phyloP scores from a whole-genome alignment of 2,888 invertebrate species.

The Aelia acuminata region DNA sequence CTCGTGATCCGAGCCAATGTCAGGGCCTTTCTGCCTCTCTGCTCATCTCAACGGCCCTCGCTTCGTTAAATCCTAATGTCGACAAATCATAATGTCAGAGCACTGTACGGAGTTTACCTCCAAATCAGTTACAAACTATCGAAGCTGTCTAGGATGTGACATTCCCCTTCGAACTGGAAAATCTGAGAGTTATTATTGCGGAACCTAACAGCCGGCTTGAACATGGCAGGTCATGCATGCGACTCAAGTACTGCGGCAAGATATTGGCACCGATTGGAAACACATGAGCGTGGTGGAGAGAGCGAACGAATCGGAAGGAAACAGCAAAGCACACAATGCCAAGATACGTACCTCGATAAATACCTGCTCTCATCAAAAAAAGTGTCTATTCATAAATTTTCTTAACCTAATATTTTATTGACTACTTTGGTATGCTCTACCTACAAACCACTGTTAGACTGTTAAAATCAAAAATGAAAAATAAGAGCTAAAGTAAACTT shows the following conservation, averaged over 20 bases:
- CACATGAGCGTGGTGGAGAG: background rate
- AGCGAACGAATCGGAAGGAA: background rate
- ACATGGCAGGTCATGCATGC: constrained; percentile 1
- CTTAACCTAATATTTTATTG: too few relatives aligned
- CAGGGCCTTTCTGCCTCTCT: background rate
- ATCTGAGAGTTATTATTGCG: background rate
- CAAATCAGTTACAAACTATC: background rate
- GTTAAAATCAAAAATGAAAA: too few relatives aligned
- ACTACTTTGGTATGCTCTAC: too few relatives aligned
- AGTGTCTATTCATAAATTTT: too few relatives aligned
- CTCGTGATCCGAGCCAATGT: constrained; percentile 10
- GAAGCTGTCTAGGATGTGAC: background rate
- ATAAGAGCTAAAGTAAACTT: too few relatives aligned
- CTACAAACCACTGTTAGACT: too few relatives aligned
- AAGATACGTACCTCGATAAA: too few relatives aligned
- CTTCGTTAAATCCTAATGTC: background rate
- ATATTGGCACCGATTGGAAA: background rate
- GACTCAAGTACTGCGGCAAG: background rate
- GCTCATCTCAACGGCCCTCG: background rate
- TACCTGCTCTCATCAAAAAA: too few relatives aligned
- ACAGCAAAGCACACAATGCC: background rate
- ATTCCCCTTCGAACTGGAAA: background rate
- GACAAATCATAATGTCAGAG: background rate
- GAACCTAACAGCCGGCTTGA: background rate
- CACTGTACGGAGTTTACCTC: background rate